Evolutionary conservation across 2,888 invertebrate species (phyloP).

Genomic region (Patella ulyssiponensis): DNA sequence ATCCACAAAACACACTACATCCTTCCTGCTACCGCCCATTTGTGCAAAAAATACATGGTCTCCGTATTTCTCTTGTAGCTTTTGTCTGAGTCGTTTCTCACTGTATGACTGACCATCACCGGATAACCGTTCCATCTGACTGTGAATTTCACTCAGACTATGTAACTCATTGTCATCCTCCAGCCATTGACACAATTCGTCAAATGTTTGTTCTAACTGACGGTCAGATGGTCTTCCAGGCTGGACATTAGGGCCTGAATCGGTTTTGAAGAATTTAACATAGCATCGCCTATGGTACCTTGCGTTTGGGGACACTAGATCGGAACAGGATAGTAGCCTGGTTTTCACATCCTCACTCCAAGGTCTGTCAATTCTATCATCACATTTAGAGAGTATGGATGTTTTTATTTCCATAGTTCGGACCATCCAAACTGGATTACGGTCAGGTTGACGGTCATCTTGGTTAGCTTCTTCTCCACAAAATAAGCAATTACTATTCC

Average conservation of each 20-base stretch:
- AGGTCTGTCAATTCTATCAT: neutral
- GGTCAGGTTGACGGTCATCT: neutral
- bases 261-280: too few relatives aligned
- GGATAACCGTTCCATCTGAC: too few relatives aligned
- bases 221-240: too few relatives aligned
- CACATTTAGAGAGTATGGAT: neutral
- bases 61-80: neutral
- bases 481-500: neutral
- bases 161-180: too few relatives aligned
- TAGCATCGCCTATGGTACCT: too few relatives aligned
- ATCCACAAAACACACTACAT: neutral
- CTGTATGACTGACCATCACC: neutral
- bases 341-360: too few relatives aligned
- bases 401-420: neutral
- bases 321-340: too few relatives aligned
- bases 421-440: neutral
- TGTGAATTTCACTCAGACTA: too few relatives aligned
- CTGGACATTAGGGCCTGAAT: too few relatives aligned
- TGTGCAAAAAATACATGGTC: neutral
- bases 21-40: neutral
- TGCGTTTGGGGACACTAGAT: too few relatives aligned
- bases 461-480: neutral
- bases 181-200: too few relatives aligned
- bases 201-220: too few relatives aligned
- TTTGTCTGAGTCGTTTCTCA: neutral